phyloP scores from a whole-genome alignment of 2,888 invertebrate genomes.

The Rhabditoides inermis region DNA sequence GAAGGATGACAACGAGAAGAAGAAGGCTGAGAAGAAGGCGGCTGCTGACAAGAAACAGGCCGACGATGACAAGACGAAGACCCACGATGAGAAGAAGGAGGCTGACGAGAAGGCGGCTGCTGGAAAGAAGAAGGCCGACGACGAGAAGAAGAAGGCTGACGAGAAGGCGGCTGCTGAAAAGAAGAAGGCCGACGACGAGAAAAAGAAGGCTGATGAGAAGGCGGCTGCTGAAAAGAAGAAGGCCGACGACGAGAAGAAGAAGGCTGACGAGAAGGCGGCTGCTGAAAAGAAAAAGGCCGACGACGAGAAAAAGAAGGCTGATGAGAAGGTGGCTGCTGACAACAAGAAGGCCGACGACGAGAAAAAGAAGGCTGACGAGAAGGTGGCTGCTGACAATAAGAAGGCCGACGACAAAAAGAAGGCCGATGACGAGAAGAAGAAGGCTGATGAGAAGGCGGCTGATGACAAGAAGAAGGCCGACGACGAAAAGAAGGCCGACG shows the following conservation, averaged over 20 bases:
- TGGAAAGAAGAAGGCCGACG: too few relatives aligned
- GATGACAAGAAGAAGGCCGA: constrained; percentile 5
- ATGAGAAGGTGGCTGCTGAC: too few relatives aligned
- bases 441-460: constrained; percentile 5
- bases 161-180: constrained; percentile 5
- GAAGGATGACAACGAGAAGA: constrained; percentile 7
- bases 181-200: constrained; percentile 8
- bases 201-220: constrained; percentile 8
- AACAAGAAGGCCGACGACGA: constrained; percentile 6
- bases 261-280: constrained; percentile 9
- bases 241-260: constrained; percentile 1
- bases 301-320: constrained; percentile 5
- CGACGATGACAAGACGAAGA: constrained; percentile 4
- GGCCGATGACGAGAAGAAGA: constrained; percentile 9
- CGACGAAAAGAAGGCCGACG: too few relatives aligned
- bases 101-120: constrained; percentile 8
- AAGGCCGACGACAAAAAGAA: constrained; percentile 1
- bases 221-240: constrained; percentile 6
- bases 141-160: constrained; percentile 3
- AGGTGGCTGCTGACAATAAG: constrained; percentile 4
- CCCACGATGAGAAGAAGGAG: constrained; percentile 2
- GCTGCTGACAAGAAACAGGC: constrained; percentile 6
- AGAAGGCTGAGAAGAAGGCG: constrained; percentile 8
- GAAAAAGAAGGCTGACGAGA: constrained; percentile 9
- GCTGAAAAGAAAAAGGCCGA: constrained; percentile 6